Conservation (phyloP, 2,797 vertebrate genomes). For the Hippocampus kuda region DNA sequence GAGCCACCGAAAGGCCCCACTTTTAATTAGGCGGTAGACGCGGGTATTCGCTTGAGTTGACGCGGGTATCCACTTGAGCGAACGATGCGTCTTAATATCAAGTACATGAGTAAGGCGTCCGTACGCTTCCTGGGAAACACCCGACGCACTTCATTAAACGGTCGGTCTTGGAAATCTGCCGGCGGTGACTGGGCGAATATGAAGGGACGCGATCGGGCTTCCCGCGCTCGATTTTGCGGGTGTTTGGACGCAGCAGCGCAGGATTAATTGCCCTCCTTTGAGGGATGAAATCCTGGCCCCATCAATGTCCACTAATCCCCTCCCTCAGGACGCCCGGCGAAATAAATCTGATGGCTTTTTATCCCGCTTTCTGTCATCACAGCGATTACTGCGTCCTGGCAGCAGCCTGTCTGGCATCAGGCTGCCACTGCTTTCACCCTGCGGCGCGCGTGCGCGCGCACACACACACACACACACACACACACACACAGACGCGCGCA, state of each 20-base stretch:
- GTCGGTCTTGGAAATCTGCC: not conserved
- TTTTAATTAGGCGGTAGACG: constrained; percentile 53
- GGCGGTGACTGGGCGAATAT: constrained; percentile 3
- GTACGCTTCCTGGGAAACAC: not conserved
- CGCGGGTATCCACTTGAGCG: constrained; percentile 27
- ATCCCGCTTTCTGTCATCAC: constrained; percentile 55
- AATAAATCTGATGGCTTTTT: constrained; percentile 70
- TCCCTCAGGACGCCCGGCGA: constrained; percentile 50
- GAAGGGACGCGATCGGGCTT: constrained; percentile 45
- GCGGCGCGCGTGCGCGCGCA: not conserved
- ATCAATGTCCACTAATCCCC: constrained; percentile 64
- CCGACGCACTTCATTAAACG: not conserved
- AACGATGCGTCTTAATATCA: constrained; percentile 36
- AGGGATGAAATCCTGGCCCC: constrained; percentile 61
- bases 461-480: not conserved
- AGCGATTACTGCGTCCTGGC: constrained; percentile 54
- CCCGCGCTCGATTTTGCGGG: constrained; percentile 27
- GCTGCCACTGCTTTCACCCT: constrained; percentile 35
- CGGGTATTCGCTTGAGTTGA: constrained; percentile 21
- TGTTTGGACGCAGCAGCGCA: constrained; percentile 35
- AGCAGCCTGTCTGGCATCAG: constrained; percentile 43
- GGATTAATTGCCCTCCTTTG: constrained; percentile 69
- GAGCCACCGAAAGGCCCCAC: constrained; percentile 8
- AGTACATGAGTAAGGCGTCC: not conserved
- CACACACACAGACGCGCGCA: constrained; percentile 2